Base-by-base conservation (phyloP, 2,113 vertebrate species). In the Sakesphorus luctuosus region DNA sequence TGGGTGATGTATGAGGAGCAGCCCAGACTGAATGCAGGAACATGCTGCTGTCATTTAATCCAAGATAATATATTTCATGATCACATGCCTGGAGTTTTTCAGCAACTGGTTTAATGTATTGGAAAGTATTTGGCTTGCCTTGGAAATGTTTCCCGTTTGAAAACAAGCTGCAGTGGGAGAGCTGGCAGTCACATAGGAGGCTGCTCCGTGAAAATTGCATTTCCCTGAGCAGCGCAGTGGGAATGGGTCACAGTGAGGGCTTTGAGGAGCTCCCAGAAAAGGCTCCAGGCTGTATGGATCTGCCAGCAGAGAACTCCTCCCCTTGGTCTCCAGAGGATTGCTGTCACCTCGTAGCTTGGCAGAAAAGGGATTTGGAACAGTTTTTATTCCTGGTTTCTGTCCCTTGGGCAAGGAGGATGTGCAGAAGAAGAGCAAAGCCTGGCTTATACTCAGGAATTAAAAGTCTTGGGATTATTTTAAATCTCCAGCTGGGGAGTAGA, bases 141-240 rank as follows among this genome's bases (percentile, higher is more conserved):
- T 94, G 81, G 77, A 89, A 78, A 84, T 16, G 28, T 72, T 97
- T 92, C 49, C 52, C 21, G 4, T 87, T 89, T 53, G 89, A 72
- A 94, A 95, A 74, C 69, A 85, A 93, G 68, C 79, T 84, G 61
- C 88, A 87, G 65, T 81, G 79, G 92, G 87, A 92, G 87, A 94
- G 72, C 75, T 93, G 88, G 85, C 90, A 76, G 50, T 23, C 7
- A 38, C 75, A 86, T 38, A 49, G 63, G 61, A 89, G 56, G 77
- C 53, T 65, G 66, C 56, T 75, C 66, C 1, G 1, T 81, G 89
- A 81, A 92, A 92, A 72, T 2, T 78, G 68, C 52, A 52, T 92
- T 77, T 74, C 56, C 47, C 68, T 52, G 68, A 71, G 47, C 1
- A 2, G 61, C 0, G 0, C 50, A 46, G 67, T 26, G 58, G 88